Evolutionary conservation across 1,140 invertebrate species (phyloP), one percentile per base, ranked within the genome.

Genomic region (Matsumurasca onukii): DNA sequence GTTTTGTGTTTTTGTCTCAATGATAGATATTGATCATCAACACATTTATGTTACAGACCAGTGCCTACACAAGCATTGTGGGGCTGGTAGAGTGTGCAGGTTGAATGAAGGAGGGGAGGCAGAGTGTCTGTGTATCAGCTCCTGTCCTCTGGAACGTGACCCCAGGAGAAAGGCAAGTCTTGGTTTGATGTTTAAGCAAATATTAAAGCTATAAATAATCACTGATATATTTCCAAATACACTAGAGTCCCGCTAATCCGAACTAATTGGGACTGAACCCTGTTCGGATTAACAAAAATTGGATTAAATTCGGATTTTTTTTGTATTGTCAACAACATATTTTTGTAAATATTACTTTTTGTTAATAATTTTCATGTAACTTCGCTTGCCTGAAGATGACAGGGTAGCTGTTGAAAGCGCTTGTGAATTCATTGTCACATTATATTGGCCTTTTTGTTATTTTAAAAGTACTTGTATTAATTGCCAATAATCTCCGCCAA

Each of bases 71-170:
- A 92, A 95, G 76, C 90, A 91, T 77, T 98, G 95, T 79, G 91
- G 92, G 67, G 92, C 94, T 71, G 95, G 95, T 65, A 88, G 91
- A 76, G 85, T 94, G 72, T 98, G 95, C 76, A 86, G 92, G 76
- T 82, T 95, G 70, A 78, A 78, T 70, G 84, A 87, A 59, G 83
- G 88, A 64, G 88, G 88, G 9, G 87, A 89, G 68, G 90, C 93
- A 5, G 84, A 89, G 72, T 98, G 95, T 79, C 86, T 90, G 69
- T 98, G 95, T 80, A 89, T 97, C 72, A 86, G 88, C 64, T 83
- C 85, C 20, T 98, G 95, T 74, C 91, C 91, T 25, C 80, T 85
- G 69, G 92, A 95, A 81, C 82, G 81, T 2, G 93, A 96, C 77
- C 82, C 85, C 0, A 84, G 93, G 31, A 85, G 93, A 73, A 90